phyloP scores from a whole-genome alignment of 2,113 vertebrate species.

The Cynoglossus semilaevis region DNA sequence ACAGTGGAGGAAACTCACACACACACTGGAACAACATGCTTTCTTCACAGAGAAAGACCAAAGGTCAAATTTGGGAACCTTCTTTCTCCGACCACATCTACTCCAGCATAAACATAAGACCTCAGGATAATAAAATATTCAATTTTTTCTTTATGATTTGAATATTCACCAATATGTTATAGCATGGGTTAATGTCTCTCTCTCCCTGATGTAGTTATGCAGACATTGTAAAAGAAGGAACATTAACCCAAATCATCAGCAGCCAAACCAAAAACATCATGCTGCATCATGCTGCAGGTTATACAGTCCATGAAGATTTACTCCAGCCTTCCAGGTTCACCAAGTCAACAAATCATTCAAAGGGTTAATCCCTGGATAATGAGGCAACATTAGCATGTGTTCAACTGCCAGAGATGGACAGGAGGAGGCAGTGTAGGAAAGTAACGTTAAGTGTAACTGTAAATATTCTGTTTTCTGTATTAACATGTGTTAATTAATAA shows the following conservation, averaged over 20 bases:
- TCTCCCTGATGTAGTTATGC: neutral
- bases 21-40: too few relatives aligned
- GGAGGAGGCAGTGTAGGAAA: neutral
- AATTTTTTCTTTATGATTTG: too few relatives aligned
- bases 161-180: too few relatives aligned
- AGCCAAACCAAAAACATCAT: conserved; percentile 26
- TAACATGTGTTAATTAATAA: too few relatives aligned
- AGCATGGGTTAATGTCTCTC: neutral
- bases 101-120: too few relatives aligned
- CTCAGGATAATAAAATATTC: too few relatives aligned
- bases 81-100: too few relatives aligned
- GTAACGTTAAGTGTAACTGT: neutral
- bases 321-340: conserved; percentile 36
- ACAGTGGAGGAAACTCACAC: too few relatives aligned
- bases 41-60: too few relatives aligned
- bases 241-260: too few relatives aligned
- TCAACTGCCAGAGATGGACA: conserved; percentile 16
- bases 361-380: conserved; percentile 47
- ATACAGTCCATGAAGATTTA: conserved; percentile 21
- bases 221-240: too few relatives aligned
- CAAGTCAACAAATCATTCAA: conserved; percentile 14
- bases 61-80: too few relatives aligned
- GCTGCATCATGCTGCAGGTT: neutral
- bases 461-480: conserved; percentile 1
- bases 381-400: conserved; percentile 27